These are phyloP conservation scores for Dicrurus megarhynchus DNA, from an alignment of 2,113 vertebrate genomes.

Conservation along the genomic window DNA sequence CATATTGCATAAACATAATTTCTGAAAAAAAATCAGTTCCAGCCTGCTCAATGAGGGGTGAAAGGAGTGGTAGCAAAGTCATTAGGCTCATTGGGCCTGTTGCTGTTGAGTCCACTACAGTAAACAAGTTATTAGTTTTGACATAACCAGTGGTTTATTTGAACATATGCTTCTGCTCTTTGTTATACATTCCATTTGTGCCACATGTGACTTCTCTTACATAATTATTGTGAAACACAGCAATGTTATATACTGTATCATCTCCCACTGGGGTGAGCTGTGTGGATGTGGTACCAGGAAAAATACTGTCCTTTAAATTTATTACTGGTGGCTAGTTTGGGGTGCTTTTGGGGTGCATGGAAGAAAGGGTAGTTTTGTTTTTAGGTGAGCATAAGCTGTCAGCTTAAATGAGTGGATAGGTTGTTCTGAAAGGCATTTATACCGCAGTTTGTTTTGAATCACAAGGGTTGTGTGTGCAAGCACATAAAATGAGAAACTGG, in stretches of 20 bases:
- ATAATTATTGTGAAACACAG: slow-evolving; percentile 58
- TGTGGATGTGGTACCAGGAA: slow-evolving; percentile 41
- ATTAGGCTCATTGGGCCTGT: slow-evolving; percentile 51
- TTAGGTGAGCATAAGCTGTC: not conserved
- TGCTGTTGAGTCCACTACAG: slow-evolving; percentile 51
- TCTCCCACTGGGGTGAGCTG: slow-evolving; percentile 54
- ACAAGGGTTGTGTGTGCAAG: not conserved
- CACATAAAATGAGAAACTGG: slow-evolving; percentile 30
- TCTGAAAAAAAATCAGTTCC: not conserved
- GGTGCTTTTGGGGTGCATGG: not conserved
- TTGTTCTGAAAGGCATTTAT: slow-evolving; percentile 30
- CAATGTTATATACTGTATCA: slow-evolving; percentile 35
- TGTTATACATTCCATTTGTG: slow-evolving; percentile 60
- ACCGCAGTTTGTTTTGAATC: slow-evolving; percentile 34
- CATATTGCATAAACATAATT: slow-evolving; percentile 46
- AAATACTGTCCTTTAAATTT: slow-evolving; percentile 57
- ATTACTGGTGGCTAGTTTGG: slow-evolving; percentile 20
- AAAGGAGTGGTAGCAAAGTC: slow-evolving; percentile 23
- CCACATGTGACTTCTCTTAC: slow-evolving; percentile 66
- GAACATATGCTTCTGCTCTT: slow-evolving; percentile 62
- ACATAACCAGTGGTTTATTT: slow-evolving; percentile 68
- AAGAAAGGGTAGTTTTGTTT: slow-evolving; percentile 17
- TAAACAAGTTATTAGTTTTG: slow-evolving; percentile 71
- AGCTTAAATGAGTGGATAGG: slow-evolving; percentile 4
- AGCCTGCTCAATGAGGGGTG: slow-evolving; percentile 12